Evolutionary conservation across 2,113 vertebrate genomes (phyloP).

Genomic region (Forbesichthys papilliferus): DNA sequence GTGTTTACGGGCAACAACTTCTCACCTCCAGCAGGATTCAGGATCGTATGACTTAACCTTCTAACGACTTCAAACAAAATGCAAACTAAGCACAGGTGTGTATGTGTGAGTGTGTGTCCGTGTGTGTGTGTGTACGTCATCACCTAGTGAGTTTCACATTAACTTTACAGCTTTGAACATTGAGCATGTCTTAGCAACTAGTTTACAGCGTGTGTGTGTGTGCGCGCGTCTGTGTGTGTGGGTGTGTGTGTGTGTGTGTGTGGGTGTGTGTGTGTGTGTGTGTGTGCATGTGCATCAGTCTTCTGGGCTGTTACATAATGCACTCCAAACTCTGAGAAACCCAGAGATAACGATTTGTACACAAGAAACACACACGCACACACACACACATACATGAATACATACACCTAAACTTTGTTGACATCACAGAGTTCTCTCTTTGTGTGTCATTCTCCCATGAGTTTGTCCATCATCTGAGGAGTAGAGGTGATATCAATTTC

Average conservation of each 20-base stretch:
- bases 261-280: not conserved
- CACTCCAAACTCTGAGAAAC: slow-evolving; percentile 22
- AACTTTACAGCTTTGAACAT: not conserved
- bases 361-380: not conserved
- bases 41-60: not conserved
- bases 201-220: slow-evolving; percentile 1
- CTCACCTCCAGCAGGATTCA: not conserved
- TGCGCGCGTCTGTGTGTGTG: not conserved
- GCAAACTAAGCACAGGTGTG: not conserved
- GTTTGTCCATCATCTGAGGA: not conserved
- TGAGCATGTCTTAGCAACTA: slow-evolving; percentile 2
- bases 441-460: not conserved
- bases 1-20: not conserved
- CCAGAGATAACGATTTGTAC: not conserved
- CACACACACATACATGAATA: slow-evolving; percentile 1
- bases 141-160: not conserved
- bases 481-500: not conserved
- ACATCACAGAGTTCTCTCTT: slow-evolving; percentile 5
- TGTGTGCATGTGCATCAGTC: too few species aligned
- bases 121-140: slow-evolving; percentile 5
- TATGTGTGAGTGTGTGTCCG: slow-evolving; percentile 18
- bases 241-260: not conserved
- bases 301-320: slow-evolving; percentile 24
- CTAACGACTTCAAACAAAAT: slow-evolving; percentile 27
- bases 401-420: slow-evolving; percentile 3